These are phyloP conservation scores for Callimorpha dominula DNA, from an alignment of 2,888 invertebrate species.

Conservation along the genomic window DNA sequence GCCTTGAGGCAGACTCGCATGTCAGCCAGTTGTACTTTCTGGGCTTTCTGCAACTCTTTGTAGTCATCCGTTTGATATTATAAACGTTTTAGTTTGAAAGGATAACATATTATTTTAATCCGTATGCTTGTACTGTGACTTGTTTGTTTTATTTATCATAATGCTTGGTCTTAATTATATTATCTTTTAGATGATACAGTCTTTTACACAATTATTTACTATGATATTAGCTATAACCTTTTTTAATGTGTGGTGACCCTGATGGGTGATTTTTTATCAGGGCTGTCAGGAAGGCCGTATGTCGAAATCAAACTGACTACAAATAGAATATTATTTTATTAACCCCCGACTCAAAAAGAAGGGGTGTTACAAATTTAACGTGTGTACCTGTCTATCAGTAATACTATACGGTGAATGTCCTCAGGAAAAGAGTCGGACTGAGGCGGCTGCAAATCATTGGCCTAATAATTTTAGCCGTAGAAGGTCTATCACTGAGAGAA, in stretches of 20 bases:
- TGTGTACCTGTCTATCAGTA: no score
- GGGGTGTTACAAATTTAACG: no score
- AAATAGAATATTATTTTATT: no score
- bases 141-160: constrained; percentile 13
- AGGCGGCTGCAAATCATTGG: no score
- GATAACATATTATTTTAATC: constrained; percentile 31
- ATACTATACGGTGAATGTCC: no score
- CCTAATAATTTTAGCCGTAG: no score
- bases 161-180: background rate
- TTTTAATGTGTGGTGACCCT: background rate
- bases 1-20: constrained; percentile 55
- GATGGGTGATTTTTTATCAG: background rate
- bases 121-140: constrained; percentile 29
- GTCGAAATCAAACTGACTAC: background rate
- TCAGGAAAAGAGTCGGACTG: no score
- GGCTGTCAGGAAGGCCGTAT: background rate
- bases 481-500: no score
- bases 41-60: constrained; percentile 58
- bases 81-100: constrained; percentile 56
- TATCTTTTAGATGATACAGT: background rate
- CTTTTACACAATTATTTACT: no score
- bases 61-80: constrained; percentile 66
- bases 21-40: constrained; percentile 51
- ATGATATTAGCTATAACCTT: background rate
- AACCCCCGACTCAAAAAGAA: no score